Conservation (phyloP, 2,797 vertebrate genomes). For the Siniperca obscura region DNA sequence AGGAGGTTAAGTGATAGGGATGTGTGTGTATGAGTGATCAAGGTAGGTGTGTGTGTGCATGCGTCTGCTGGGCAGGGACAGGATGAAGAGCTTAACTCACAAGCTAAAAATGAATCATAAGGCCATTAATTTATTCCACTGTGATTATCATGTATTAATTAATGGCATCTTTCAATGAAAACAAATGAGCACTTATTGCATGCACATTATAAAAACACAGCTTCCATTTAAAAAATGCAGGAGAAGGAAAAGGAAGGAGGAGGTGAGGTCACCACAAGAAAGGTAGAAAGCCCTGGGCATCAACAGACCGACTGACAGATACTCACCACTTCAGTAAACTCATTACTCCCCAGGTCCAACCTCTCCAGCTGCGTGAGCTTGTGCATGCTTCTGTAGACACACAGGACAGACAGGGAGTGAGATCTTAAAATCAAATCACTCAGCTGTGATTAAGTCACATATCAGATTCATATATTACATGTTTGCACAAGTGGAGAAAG, state of each 20-base stretch:
- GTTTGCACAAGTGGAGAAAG: slow-evolving; percentile 3
- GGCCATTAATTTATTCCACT: slow-evolving; percentile 15
- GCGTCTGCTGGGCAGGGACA: not conserved
- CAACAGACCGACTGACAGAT: slow-evolving; percentile 51
- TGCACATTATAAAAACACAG: not conserved
- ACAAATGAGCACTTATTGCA: not conserved
- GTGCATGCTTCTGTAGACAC: slow-evolving; percentile 93
- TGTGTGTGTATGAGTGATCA: not conserved
- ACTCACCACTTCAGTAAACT: slow-evolving; percentile 99
- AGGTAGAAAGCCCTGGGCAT: slow-evolving; percentile 44
- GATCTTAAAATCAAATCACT: slow-evolving; percentile 22
- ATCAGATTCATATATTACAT: not conserved
- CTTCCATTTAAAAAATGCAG: not conserved
- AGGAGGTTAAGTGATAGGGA: slow-evolving; percentile 28
- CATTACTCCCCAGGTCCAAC: slow-evolving; percentile 98
- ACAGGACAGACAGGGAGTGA: slow-evolving; percentile 43
- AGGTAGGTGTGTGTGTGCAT: not conserved
- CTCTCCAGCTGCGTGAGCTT: slow-evolving; percentile 96
- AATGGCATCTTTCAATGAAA: not conserved
- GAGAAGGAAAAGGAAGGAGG: slow-evolving; percentile 10
- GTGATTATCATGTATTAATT: slow-evolving; percentile 10
- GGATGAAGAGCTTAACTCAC: slow-evolving; percentile 16
- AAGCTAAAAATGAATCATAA: slow-evolving; percentile 17
- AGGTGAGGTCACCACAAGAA: slow-evolving; percentile 30
- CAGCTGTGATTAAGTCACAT: not conserved